phyloP scores from a whole-genome alignment of 2,113 vertebrate genomes.

The Nansenia antarctica region DNA sequence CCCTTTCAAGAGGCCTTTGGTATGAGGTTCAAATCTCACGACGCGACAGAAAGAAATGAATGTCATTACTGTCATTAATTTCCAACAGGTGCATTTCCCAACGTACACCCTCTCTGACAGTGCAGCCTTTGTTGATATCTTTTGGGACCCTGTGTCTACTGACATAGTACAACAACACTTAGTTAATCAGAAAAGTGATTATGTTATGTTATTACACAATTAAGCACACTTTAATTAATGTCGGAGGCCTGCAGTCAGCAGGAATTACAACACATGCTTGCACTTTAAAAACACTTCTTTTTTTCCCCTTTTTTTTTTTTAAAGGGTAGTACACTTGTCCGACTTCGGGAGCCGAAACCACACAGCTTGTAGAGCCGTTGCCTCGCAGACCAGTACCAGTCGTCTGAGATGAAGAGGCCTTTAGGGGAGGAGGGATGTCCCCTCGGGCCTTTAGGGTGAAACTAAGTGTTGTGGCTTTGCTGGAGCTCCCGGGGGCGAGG shows the following conservation, averaged over 20 bases:
- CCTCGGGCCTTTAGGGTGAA: background rate
- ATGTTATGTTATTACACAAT: constrained; percentile 36
- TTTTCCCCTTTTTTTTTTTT: too few species aligned
- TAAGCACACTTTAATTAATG: constrained; percentile 37
- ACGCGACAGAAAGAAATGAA: background rate
- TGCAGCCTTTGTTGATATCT: constrained; percentile 8
- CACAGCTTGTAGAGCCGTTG: background rate
- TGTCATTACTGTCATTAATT: constrained; percentile 44
- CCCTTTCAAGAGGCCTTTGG: background rate
- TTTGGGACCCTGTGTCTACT: constrained; percentile 12
- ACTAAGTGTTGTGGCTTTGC: background rate
- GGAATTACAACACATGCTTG: constrained; percentile 18
- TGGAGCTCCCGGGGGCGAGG: background rate
- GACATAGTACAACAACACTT: constrained; percentile 31
- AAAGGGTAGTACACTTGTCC: background rate
- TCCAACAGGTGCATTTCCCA: constrained; percentile 43
- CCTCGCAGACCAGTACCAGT: too few species aligned
- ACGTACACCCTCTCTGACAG: background rate
- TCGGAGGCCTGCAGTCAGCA: constrained; percentile 43
- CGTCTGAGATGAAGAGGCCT: background rate
- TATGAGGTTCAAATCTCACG: background rate
- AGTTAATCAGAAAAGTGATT: constrained; percentile 37
- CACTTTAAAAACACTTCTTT: background rate
- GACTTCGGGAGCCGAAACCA: background rate
- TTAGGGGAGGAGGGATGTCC: background rate